These are phyloP conservation scores for Drosophila neotestacea DNA, from an alignment of 2,888 invertebrate genomes.

Conservation along the genomic window DNA sequence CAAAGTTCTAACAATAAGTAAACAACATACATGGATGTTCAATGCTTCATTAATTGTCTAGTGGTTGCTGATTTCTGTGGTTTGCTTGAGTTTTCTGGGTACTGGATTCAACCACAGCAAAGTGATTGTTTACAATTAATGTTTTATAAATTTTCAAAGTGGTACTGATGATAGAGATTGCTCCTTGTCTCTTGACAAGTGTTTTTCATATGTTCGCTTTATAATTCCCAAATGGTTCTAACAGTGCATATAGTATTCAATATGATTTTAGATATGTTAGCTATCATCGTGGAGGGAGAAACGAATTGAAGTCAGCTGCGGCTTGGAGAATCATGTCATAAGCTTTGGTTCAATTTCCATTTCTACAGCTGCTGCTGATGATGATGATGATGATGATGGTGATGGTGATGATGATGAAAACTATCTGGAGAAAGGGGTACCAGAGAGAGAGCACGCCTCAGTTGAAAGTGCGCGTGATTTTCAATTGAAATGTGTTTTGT, in stretches of 20 bases:
- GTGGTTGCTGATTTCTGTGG: background rate
- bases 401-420: background rate
- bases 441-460: slow-evolving; percentile 13
- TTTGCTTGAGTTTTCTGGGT: background rate
- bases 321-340: background rate
- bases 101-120: slow-evolving; percentile 6
- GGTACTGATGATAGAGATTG: too few species aligned
- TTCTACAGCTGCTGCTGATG: slow-evolving; percentile 2
- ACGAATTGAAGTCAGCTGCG: background rate
- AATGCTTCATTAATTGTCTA: background rate
- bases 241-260: too few species aligned
- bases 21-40: too few species aligned
- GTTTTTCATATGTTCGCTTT: too few species aligned
- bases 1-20: too few species aligned
- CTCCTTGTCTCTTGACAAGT: too few species aligned
- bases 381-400: slow-evolving; percentile 1
- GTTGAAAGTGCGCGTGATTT: slow-evolving; percentile 37
- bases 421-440: background rate
- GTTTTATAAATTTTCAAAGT: too few species aligned
- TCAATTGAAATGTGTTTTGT: slow-evolving; percentile 8
- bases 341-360: background rate
- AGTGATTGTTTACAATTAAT: background rate
- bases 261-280: too few species aligned
- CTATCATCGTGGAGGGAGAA: background rate
- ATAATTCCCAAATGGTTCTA: too few species aligned